A percentile compares a stretch with the other conserved stretches of the same genome.
phyloP scores from a whole-genome alignment of 2,888 invertebrate species.

The Dendrolimus houi region DNA sequence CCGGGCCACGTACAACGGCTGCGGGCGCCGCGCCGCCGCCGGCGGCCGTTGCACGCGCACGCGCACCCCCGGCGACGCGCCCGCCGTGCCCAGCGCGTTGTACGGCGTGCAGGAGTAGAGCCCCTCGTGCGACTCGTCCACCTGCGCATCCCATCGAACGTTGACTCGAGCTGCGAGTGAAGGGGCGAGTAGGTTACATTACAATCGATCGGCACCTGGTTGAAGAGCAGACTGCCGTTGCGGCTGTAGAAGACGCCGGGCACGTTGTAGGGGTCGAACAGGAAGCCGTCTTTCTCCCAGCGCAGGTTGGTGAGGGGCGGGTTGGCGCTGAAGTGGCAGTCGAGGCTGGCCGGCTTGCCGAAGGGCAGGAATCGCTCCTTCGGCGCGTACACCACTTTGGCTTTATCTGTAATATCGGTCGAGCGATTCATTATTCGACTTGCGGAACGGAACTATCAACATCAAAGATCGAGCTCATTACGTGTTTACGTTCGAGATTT shows the following conservation, averaged over 20 bases:
- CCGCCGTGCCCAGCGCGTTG: constrained; percentile 91
- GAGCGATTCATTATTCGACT: too few species aligned
- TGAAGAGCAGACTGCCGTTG: constrained; percentile 90
- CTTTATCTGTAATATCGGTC: constrained; percentile 81
- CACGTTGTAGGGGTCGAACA: constrained; percentile 93
- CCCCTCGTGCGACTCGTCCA: constrained; percentile 90
- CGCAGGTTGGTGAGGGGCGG: constrained; percentile 91
- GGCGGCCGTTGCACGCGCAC: constrained; percentile 92
- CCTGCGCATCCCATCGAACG: constrained; percentile 40
- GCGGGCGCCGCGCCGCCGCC: constrained; percentile 86
- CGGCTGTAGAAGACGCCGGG: constrained; percentile 89
- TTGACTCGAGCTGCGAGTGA: too few species aligned
- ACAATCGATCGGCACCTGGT: constrained; percentile 59
- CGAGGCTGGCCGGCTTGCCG: constrained; percentile 88
- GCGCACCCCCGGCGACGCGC: constrained; percentile 88
- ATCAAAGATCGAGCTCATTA: too few species aligned
- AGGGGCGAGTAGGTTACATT: too few species aligned
- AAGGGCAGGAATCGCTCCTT: constrained; percentile 89
- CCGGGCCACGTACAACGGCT: constrained; percentile 88
- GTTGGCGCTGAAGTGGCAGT: constrained; percentile 95
- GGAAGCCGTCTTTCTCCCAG: constrained; percentile 95
- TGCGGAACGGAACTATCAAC: too few species aligned
- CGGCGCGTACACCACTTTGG: constrained; percentile 92
- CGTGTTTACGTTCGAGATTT: too few species aligned
- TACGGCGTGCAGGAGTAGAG: constrained; percentile 94